Base-by-base conservation (phyloP, 1,140 invertebrate genomes). In the Lordiphosa collinella region DNA sequence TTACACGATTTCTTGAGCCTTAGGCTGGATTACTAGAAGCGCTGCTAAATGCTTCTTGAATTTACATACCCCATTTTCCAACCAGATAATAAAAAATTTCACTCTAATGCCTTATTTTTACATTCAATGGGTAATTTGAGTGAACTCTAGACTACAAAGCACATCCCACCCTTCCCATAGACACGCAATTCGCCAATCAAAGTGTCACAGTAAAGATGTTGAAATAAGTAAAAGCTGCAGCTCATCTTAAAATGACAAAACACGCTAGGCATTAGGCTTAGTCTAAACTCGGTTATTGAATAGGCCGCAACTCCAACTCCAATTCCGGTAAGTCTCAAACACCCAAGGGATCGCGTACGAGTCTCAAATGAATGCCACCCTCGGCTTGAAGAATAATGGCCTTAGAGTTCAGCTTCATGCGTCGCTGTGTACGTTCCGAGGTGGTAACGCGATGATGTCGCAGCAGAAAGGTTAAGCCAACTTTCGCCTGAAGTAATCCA, bases 341-440 rank as follows among this genome's bases (percentile, higher is more conserved):
- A 8, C 63, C 62, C 34, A 89, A 47, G 22, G 87, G 71, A 82
- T 86, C 72, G 7, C 82, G 82, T n/a, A 88, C 59, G 7, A 89
- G 44, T 8, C 78, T 62, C 2, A 84, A 13, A 8, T 80, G 62
- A 29, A 89, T 75, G 11, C 86, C 86, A 0, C 73, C 86, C 1
- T 78, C 58, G 11, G 80, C 71, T 47, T 89, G 86, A 5, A 84
- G 40, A 10, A 89, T 69, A 2, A 89, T 57, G 0, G 86, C 86
- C 36, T 88, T 87, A 12, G 63, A 64, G 14, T 88, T 59, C 1
- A 89, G 18, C 41, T 84, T 65, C 58, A 87, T 75, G 49, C 63
- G 64, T 1, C 40, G 63, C 4, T 37, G 78, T 2, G 86, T 89
- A 18, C 70, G 59, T 13, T 75, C 64, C 18, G 79, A 76, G 1